Base-by-base conservation (phyloP, 2,113 vertebrate species). In the Stigmatopora argus region DNA sequence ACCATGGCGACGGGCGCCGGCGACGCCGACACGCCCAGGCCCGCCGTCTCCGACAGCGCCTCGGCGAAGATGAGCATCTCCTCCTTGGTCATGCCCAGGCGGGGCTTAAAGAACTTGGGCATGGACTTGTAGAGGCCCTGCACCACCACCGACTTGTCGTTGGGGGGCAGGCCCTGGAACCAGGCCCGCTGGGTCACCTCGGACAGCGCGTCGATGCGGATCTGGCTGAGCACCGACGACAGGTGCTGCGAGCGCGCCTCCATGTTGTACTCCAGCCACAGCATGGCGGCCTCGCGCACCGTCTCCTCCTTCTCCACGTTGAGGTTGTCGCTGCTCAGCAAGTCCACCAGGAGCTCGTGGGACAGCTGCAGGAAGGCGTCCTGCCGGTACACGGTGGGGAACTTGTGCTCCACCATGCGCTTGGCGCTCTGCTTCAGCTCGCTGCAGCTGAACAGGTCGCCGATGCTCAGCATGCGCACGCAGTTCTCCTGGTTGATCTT, bases 41-140 rank as follows among this genome's bases (percentile, higher is more conserved):
- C 89, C 0, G 93, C 88, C 31, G 90, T 90, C 80, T 98, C 96
- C 21, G 93, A 90, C 85, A 93, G 85, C 56, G 94, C 94, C 92
- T 99, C 96, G 74, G 95, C 93, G 81, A 99, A 98, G 77, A 99
- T 98, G 67, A 99, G 93, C 96, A 98, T 99, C 83, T 99, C 97
- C 82, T 99, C 97, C 89, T 99, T 99, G 38, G 97, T 99, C 97
- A 98, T 99, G 64, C 97, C 97, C 21, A 99, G 89, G 19, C 97
- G 90, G 2, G 97, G 97, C 74, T 99, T 99, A 89, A 99, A 99
- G 80, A 98, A 99, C 87, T 97, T 98, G 74, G 96, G 97, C 97
- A 99, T 99, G 0, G 97, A 99, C 85, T 99, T 99, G 87, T 99
- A 99, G n/a, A 99, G 92, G 34, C 97, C 97, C 85, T 99, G 97